Percentiles rank a stretch among this genome's conserved stretches.
Evolutionary conservation across 2,888 invertebrate species (phyloP).

Genomic region (Pandemis heparana): DNA sequence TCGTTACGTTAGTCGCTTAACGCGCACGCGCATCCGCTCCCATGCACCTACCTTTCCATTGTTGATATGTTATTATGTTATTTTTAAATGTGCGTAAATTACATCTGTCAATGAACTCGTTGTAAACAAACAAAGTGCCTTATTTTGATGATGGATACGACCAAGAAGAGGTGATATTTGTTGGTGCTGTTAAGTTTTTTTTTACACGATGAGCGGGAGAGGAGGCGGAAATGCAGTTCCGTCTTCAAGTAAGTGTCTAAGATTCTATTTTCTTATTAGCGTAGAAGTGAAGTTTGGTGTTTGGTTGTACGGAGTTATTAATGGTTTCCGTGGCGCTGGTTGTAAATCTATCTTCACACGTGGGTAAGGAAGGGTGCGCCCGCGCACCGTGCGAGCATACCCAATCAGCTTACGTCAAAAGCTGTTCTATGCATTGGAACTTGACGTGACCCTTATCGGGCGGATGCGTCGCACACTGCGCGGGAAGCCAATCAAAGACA

Average conservation of each 20-base stretch:
- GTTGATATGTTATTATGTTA: conserved; percentile 66
- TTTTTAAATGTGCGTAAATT: conserved; percentile 59
- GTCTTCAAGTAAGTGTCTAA: conserved; percentile 80
- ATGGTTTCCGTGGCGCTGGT: conserved; percentile 43
- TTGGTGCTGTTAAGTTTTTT: conserved; percentile 72
- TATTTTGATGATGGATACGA: conserved; percentile 74
- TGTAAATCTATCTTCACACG: conserved; percentile 51
- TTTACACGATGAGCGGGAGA: conserved; percentile 82
- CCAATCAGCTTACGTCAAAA: conserved; percentile 53
- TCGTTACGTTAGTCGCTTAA: conserved; percentile 75
- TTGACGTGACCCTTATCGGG: conserved; percentile 71
- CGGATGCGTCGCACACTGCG: conserved; percentile 72
- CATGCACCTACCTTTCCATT: conserved; percentile 74
- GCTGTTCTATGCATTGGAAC: conserved; percentile 62
- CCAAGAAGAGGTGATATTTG: conserved; percentile 78
- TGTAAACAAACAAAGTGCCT: conserved; percentile 66
- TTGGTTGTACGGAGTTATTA: conserved; percentile 46
- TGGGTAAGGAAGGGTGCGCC: conserved; percentile 52
- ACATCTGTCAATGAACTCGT: conserved; percentile 63
- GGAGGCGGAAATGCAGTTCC: conserved; percentile 85
- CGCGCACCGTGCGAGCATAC: conserved; percentile 48
- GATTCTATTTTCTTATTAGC: conserved; percentile 50
- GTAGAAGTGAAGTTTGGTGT: conserved; percentile 43
- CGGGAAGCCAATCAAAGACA: conserved; percentile 75
- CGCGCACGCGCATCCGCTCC: conserved; percentile 76